These are phyloP conservation scores for Piscicola geometra DNA, from an alignment of 2,888 invertebrate genomes.

Conservation along the genomic window DNA sequence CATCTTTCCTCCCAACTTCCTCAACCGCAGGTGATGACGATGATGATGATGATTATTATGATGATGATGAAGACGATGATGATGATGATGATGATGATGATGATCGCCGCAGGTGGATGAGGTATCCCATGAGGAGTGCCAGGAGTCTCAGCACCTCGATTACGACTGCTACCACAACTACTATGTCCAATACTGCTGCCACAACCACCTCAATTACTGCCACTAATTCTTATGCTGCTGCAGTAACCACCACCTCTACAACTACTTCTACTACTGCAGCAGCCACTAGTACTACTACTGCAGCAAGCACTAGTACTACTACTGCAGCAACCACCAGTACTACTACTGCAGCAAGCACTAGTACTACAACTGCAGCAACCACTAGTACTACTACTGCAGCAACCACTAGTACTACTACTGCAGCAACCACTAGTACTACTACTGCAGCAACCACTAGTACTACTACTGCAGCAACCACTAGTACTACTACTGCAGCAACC, in stretches of 20 bases:
- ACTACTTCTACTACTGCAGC: background rate
- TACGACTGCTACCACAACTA: too few species aligned
- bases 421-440: too few species aligned
- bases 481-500: too few species aligned
- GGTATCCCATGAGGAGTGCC: background rate
- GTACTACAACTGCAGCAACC: too few species aligned
- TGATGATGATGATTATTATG: background rate
- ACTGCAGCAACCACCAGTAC: too few species aligned
- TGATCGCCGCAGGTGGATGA: background rate
- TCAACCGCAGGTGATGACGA: background rate
- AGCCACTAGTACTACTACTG: background rate
- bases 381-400: too few species aligned
- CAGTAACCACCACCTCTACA: background rate
- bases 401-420: too few species aligned
- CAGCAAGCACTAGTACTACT: too few species aligned
- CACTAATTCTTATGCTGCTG: background rate
- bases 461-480: too few species aligned
- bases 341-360: too few species aligned
- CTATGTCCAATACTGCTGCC: background rate
- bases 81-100: slow-evolving; percentile 16
- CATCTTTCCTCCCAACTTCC: too few species aligned
- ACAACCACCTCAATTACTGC: background rate
- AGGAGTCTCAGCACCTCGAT: background rate
- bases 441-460: too few species aligned
- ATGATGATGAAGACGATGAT: slow-evolving; percentile 1